phyloP scores from a whole-genome alignment of 2,797 vertebrate genomes.

The Babyrousa celebensis region DNA sequence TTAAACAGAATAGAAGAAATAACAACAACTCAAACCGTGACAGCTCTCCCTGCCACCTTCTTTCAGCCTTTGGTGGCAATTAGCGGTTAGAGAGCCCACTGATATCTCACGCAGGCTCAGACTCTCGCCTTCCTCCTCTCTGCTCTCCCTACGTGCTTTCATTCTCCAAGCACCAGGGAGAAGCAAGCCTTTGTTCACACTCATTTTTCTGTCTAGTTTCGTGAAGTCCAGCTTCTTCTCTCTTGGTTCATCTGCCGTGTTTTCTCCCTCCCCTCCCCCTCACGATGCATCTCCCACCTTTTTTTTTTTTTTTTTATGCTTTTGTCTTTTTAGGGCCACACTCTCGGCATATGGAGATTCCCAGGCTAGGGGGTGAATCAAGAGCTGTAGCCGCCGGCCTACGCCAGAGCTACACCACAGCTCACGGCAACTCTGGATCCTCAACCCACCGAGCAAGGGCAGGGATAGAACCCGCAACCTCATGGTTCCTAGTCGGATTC shows the following conservation, averaged over 20 bases:
- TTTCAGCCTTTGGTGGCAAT: not conserved
- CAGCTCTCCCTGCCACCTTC: not conserved
- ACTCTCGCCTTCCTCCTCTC: not conserved
- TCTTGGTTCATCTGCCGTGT: not conserved
- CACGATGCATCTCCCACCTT: not conserved
- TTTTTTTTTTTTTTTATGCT: too few relatives aligned
- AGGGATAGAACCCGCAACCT: too few relatives aligned
- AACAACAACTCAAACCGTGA: not conserved
- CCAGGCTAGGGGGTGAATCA: too few relatives aligned
- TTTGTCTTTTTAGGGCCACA: too few relatives aligned
- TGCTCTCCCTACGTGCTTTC: not conserved
- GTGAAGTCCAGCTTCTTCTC: not conserved
- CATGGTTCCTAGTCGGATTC: too few relatives aligned
- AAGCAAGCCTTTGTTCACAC: not conserved
- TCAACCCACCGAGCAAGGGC: too few relatives aligned
- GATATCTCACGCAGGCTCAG: not conserved
- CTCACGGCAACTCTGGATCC: too few relatives aligned
- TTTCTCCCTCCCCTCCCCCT: not conserved
- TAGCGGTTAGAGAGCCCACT: not conserved
- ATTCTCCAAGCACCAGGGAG: constrained; percentile 17
- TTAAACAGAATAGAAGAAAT: not conserved
- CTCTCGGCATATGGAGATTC: too few relatives aligned
- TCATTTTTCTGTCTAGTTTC: not conserved
- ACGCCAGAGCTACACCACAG: too few relatives aligned
- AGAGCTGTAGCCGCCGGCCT: too few relatives aligned